These are phyloP conservation scores for Rhynchotus rufescens DNA, from an alignment of 2,797 vertebrate species.

Conservation along the genomic window DNA sequence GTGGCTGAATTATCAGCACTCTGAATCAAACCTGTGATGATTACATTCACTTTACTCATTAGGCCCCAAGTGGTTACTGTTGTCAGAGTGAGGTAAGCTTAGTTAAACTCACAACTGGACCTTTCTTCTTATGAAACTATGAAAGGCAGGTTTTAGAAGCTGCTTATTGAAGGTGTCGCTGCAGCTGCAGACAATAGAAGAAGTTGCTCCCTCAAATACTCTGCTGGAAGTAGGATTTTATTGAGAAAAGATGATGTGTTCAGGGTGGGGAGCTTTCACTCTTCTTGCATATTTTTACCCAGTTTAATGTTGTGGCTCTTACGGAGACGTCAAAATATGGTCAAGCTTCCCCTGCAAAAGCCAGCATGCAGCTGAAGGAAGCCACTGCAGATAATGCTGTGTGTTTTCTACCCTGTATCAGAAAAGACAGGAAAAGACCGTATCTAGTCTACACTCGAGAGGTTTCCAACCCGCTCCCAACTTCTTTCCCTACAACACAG, in stretches of 20 bases:
- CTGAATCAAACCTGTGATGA: not conserved
- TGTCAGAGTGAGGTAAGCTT: not conserved
- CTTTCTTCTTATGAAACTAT: not conserved
- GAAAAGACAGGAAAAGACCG: not conserved
- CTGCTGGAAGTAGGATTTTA: not conserved
- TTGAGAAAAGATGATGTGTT: not conserved
- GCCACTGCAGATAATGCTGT: not conserved
- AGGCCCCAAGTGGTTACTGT: rapidly evolving
- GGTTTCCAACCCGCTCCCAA: not conserved
- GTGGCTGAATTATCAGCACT: not conserved
- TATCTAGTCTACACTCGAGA: not conserved
- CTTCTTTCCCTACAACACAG: not conserved
- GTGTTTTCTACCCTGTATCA: not conserved
- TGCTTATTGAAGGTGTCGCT: not conserved
- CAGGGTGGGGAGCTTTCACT: not conserved
- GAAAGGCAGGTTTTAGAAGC: not conserved
- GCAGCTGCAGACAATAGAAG: not conserved
- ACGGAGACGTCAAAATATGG: not conserved
- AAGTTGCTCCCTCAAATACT: not conserved
- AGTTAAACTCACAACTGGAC: not conserved
- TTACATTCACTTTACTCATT: not conserved
- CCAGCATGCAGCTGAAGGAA: not conserved
- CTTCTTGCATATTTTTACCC: not conserved
- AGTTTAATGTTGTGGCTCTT: not conserved
- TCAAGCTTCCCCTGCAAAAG: not conserved